Percentiles rank a stretch among this genome's conserved stretches.
These are phyloP conservation scores for Hypomecis punctinalis DNA, from an alignment of 2,888 invertebrate genomes.

Conservation along the genomic window DNA sequence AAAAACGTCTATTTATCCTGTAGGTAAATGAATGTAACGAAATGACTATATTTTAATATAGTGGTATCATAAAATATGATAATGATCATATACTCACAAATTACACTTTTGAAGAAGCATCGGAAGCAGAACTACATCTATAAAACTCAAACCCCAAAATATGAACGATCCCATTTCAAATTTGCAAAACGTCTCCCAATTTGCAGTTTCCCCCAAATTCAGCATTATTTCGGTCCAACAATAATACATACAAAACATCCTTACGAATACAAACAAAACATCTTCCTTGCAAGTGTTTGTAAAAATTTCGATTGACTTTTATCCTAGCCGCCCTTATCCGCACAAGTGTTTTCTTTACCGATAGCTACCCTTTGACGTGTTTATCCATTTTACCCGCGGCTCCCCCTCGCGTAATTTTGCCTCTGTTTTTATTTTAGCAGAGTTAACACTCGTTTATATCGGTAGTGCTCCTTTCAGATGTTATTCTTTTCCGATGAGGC, in stretches of 20 bases:
- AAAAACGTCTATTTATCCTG: too few relatives aligned
- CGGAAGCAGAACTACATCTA: background rate
- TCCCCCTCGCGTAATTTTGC: conserved; percentile 70
- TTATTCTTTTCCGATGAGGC: conserved; percentile 39
- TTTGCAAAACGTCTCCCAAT: conserved; percentile 17
- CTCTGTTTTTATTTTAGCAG: conserved; percentile 61
- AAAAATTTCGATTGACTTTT: conserved; percentile 76
- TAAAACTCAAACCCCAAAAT: background rate
- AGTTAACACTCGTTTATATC: conserved; percentile 41
- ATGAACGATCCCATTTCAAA: conserved; percentile 6
- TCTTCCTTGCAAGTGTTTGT: conserved; percentile 56
- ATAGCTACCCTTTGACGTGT: conserved; percentile 82
- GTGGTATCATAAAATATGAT: too few relatives aligned
- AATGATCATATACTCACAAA: background rate
- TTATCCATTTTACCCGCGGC: conserved; percentile 76
- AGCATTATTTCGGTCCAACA: conserved; percentile 24
- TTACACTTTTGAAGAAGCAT: background rate
- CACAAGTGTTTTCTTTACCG: conserved; percentile 83
- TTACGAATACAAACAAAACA: conserved; percentile 39
- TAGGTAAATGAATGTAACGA: too few relatives aligned
- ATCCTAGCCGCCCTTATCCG: conserved; percentile 52
- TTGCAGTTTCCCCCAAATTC: conserved; percentile 6
- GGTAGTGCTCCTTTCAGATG: conserved; percentile 37
- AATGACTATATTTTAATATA: too few relatives aligned
- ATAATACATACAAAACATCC: conserved; percentile 31